Percentiles rank a stretch among this genome's conserved stretches.
Conservation (phyloP, 2,797 vertebrate genomes). For the Aselliscus stoliczkanus region DNA sequence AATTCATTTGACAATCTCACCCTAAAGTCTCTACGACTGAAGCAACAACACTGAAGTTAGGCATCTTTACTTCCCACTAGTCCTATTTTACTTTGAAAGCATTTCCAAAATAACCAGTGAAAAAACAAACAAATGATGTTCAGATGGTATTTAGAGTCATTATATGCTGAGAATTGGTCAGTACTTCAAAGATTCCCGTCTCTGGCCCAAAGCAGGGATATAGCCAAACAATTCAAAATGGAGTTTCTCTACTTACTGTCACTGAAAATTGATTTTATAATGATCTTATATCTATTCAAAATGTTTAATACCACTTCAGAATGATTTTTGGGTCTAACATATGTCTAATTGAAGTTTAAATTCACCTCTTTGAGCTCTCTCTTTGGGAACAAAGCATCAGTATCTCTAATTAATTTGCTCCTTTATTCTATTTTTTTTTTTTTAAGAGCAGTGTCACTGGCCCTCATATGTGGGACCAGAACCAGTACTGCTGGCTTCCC, state of each 20-base stretch:
- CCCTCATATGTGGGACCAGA: no score
- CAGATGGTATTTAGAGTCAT: slow-evolving; percentile 30
- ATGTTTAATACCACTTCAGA: background rate
- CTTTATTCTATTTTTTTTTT: background rate
- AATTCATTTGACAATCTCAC: slow-evolving; percentile 71
- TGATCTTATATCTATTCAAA: background rate
- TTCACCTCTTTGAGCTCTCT: background rate
- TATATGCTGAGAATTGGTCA: background rate
- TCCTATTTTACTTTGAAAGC: slow-evolving; percentile 60
- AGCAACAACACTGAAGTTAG: slow-evolving; percentile 44
- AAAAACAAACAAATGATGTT: slow-evolving; percentile 62
- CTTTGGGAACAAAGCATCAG: background rate
- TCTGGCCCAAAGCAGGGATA: background rate
- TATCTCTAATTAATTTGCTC: background rate
- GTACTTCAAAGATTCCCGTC: slow-evolving; percentile 33
- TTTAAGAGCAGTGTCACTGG: no score
- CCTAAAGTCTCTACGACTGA: background rate
- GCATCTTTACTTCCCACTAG: slow-evolving; percentile 53
- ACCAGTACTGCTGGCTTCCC: no score
- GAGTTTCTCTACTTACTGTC: background rate
- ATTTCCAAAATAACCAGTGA: slow-evolving; percentile 61
- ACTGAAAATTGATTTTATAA: slow-evolving; percentile 19
- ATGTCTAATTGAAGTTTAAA: background rate
- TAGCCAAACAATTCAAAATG: background rate
- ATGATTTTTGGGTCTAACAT: background rate